Conservation (phyloP, 2,113 vertebrate genomes). For the Notothenia rossii region DNA sequence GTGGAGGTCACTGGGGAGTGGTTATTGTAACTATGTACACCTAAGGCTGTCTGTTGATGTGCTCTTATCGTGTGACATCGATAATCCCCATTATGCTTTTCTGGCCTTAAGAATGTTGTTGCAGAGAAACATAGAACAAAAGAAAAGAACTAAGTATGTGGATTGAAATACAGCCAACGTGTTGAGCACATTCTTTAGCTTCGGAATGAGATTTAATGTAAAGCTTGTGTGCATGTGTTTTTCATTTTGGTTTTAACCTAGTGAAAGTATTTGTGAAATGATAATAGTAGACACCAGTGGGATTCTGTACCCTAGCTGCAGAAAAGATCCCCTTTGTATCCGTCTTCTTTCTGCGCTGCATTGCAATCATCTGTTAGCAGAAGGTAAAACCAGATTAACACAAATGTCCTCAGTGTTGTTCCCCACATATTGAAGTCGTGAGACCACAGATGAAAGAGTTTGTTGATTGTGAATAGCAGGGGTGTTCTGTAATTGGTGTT, state of each 20-base stretch:
- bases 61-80: conserved; percentile 30
- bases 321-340: conserved; percentile 42
- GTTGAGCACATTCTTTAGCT: conserved; percentile 39
- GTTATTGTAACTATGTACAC: conserved; percentile 42
- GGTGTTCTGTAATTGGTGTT: conserved; percentile 76
- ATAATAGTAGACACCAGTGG: conserved; percentile 38
- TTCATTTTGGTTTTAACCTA: conserved; percentile 34
- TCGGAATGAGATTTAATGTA: conserved; percentile 12
- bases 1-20: conserved; percentile 32
- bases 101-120: neutral
- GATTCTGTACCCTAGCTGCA: conserved; percentile 43
- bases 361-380: conserved; percentile 43
- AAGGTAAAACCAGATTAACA: conserved; percentile 69
- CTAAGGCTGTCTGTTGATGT: conserved; percentile 27
- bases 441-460: conserved; percentile 67
- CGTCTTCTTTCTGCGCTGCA: conserved; percentile 36
- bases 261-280: conserved; percentile 39
- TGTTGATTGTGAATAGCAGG: conserved; percentile 70
- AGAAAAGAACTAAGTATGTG: neutral
- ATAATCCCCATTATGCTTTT: conserved; percentile 22
- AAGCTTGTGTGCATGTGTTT: conserved; percentile 50
- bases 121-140: neutral
- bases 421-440: conserved; percentile 45
- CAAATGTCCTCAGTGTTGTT: conserved; percentile 58
- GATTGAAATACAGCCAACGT: conserved; percentile 3